A percentile compares a stretch with the other conserved stretches of the same genome.
Evolutionary conservation across 2,888 invertebrate species (phyloP).

Genomic region (Acronicta psi): DNA sequence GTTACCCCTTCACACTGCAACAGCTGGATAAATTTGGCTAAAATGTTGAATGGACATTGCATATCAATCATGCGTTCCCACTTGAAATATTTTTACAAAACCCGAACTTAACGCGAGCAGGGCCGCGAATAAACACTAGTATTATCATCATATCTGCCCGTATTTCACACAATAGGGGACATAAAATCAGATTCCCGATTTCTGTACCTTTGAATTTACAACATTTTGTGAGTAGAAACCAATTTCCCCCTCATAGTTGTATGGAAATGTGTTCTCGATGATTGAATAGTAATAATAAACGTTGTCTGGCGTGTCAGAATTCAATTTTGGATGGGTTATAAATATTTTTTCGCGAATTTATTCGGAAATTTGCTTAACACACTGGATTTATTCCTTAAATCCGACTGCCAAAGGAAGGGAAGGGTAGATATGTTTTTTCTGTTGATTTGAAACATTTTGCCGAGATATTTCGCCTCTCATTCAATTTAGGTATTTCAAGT

Average conservation of each 20-base stretch:
- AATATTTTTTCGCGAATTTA: constrained; percentile 18
- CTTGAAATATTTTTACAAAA: too few species aligned
- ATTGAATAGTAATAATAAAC: constrained; percentile 31
- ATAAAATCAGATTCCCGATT: constrained; percentile 39
- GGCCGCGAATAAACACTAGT: too few species aligned
- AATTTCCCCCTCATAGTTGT: constrained; percentile 48
- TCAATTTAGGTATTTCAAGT: too few species aligned
- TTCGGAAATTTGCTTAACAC: neutral
- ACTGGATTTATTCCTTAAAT: neutral
- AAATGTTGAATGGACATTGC: too few species aligned
- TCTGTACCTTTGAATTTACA: constrained; percentile 36
- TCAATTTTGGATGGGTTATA: constrained; percentile 25
- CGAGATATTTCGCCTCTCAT: neutral
- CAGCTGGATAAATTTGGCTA: too few species aligned
- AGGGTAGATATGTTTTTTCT: too few species aligned
- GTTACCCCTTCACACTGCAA: too few species aligned
- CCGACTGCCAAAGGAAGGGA: too few species aligned
- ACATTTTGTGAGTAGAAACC: constrained; percentile 52
- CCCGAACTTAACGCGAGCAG: too few species aligned
- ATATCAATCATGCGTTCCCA: too few species aligned
- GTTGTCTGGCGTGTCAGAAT: constrained; percentile 16
- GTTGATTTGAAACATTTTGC: neutral
- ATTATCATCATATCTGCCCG: constrained; percentile 2
- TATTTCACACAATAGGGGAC: constrained; percentile 32
- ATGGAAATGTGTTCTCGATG: constrained; percentile 37